phyloP scores from a whole-genome alignment of 2,113 vertebrate genomes.

The Alethe castanea region DNA sequence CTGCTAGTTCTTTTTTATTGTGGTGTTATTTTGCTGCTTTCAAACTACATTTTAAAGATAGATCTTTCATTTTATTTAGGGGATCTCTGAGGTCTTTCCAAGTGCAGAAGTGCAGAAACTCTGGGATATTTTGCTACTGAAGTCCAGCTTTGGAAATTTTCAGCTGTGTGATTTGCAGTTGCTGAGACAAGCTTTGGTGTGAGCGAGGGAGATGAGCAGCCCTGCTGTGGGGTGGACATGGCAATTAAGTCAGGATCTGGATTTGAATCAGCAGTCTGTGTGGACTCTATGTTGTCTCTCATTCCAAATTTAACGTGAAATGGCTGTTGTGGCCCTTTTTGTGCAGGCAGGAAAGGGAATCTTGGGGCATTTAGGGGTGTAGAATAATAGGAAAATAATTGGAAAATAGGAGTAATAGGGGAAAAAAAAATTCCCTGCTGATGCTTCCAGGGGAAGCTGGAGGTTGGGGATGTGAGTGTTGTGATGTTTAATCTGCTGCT shows the following conservation, averaged over 20 bases:
- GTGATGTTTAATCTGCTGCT: background rate
- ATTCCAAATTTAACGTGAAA: background rate
- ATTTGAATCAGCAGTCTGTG: background rate
- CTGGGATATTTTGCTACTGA: fast-evolving
- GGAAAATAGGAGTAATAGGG: too few species aligned
- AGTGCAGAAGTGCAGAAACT: background rate
- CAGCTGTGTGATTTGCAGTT: background rate
- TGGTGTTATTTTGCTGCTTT: background rate
- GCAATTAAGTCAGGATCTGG: background rate
- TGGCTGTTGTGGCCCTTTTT: background rate
- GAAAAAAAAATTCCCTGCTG: background rate
- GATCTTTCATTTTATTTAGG: background rate
- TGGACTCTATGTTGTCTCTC: background rate
- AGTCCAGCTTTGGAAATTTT: background rate
- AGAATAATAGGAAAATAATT: background rate
- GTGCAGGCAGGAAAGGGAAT: background rate
- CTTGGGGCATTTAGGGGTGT: background rate
- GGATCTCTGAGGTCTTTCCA: background rate
- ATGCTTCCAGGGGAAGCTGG: background rate
- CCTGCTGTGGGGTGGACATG: fast-evolving
- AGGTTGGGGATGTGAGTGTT: background rate
- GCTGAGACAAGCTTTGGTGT: background rate
- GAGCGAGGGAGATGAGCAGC: background rate
- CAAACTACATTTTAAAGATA: background rate
- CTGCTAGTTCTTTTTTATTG: fast-evolving